Conservation (phyloP, 2,888 invertebrate genomes). For the Pasiphila rectangulata region DNA sequence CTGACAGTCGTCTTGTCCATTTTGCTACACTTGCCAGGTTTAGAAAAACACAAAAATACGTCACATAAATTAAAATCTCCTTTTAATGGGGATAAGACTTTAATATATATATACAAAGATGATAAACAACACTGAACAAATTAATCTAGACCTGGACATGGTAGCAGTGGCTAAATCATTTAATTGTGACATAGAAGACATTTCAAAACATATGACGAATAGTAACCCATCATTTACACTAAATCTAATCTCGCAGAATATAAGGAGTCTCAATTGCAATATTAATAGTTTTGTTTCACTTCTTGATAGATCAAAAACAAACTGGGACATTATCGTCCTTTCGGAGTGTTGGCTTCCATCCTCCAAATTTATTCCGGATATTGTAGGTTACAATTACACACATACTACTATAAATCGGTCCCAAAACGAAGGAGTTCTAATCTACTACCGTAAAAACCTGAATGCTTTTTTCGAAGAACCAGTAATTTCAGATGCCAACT, state of each 20-base stretch:
- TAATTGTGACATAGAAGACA: slow-evolving; percentile 2
- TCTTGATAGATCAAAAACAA: slow-evolving; percentile 14
- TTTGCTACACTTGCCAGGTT: too few relatives aligned
- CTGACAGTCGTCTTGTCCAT: too few relatives aligned
- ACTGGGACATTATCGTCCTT: slow-evolving; percentile 33
- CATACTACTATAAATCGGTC: slow-evolving; percentile 23
- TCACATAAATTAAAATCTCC: too few relatives aligned
- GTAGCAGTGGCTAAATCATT: background rate
- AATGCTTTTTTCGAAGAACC: slow-evolving; percentile 20
- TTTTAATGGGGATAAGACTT: too few relatives aligned
- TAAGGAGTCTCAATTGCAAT: slow-evolving; percentile 32
- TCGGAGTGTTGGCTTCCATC: slow-evolving; percentile 32
- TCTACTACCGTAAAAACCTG: slow-evolving; percentile 24
- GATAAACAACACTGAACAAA: too few relatives aligned
- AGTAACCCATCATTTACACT: too few relatives aligned
- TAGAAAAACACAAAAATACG: too few relatives aligned
- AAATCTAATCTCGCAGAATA: slow-evolving; percentile 31
- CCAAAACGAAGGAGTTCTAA: slow-evolving; percentile 34
- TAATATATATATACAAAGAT: too few relatives aligned
- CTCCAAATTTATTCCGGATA: slow-evolving; percentile 18
- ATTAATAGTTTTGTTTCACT: slow-evolving; percentile 23
- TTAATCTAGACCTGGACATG: slow-evolving; percentile 8
- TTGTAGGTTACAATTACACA: slow-evolving; percentile 21
- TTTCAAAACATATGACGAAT: background rate
- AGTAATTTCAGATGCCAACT: slow-evolving; percentile 25